phyloP scores from a whole-genome alignment of 2,888 invertebrate genomes.

The Prionchulus punctatus region DNA sequence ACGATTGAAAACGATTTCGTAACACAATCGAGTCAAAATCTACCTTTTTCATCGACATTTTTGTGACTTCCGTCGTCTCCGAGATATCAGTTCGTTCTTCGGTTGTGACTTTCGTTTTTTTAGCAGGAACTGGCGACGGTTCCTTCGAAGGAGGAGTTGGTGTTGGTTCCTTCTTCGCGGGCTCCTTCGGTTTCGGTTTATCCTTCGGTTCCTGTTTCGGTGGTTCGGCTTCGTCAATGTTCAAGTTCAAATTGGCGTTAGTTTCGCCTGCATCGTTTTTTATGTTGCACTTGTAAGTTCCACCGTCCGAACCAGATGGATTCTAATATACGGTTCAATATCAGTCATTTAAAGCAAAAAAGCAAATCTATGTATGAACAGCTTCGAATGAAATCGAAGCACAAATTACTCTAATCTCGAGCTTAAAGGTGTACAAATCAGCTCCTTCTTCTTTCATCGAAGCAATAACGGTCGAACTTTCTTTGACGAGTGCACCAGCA shows the following conservation, averaged over 20 bases:
- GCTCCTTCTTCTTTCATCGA: constrained; percentile 28
- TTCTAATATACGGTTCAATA: constrained; percentile 45
- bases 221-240: constrained; percentile 52
- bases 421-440: constrained; percentile 27
- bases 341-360: neutral
- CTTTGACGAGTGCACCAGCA: constrained; percentile 25
- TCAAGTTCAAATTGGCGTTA: constrained; percentile 86
- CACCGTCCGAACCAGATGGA: constrained; percentile 85
- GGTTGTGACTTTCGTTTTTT: too few species aligned
- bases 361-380: constrained; percentile 3
- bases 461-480: constrained; percentile 25
- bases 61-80: too few species aligned
- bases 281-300: constrained; percentile 90
- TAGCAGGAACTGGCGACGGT: too few species aligned
- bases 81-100: too few species aligned
- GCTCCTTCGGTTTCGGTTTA: neutral
- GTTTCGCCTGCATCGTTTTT: constrained; percentile 89
- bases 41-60: too few species aligned
- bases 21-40: too few species aligned
- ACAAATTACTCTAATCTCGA: constrained; percentile 26
- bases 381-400: too few species aligned
- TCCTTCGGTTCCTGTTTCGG: neutral
- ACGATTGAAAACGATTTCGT: too few species aligned
- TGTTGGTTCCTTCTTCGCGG: too few species aligned
- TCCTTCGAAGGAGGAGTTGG: too few species aligned